Percentiles rank a stretch among this genome's conserved stretches.
Evolutionary conservation across 2,888 invertebrate genomes (phyloP).

Genomic region (Polylopha cassiicola): DNA sequence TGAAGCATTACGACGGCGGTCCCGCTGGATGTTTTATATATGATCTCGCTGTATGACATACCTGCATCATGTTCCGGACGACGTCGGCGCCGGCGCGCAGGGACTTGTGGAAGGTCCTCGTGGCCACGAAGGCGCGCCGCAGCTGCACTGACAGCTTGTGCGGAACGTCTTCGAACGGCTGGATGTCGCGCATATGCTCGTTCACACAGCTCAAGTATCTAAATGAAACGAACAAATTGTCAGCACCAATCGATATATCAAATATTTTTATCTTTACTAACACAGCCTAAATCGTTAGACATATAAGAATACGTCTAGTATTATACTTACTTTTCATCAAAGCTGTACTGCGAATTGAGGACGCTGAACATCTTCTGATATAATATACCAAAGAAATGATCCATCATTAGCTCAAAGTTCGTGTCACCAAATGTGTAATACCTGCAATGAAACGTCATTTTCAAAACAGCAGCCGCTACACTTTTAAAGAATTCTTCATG

Average conservation of each 20-base stretch:
- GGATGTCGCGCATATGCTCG: constrained; percentile 93
- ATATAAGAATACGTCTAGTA: no score
- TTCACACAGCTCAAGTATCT: constrained; percentile 91
- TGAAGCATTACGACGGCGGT: no score
- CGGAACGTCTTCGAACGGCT: constrained; percentile 97
- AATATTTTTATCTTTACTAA: no score
- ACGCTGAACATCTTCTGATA: constrained; percentile 98
- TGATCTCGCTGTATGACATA: constrained; percentile 46
- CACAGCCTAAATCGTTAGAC: no score
- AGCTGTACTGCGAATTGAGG: constrained; percentile 93
- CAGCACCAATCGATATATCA: no score
- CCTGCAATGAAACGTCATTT: constrained; percentile 33
- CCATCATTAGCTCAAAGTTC: constrained; percentile 91
- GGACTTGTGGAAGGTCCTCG: constrained; percentile 94
- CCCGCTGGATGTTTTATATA: constrained; percentile 5
- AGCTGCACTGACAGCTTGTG: constrained; percentile 93
- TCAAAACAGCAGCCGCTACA: background rate
- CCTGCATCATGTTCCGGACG: constrained; percentile 85
- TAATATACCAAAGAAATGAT: constrained; percentile 93
- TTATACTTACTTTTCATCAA: constrained; percentile 87
- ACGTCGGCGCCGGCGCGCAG: constrained; percentile 89
- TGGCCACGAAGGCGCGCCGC: constrained; percentile 95
- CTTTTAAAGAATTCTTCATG: background rate
- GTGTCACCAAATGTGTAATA: constrained; percentile 92
- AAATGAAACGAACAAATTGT: constrained; percentile 20